These are phyloP conservation scores for Elephantulus edwardii DNA, from an alignment of 2,113 vertebrate genomes.

Conservation along the genomic window DNA sequence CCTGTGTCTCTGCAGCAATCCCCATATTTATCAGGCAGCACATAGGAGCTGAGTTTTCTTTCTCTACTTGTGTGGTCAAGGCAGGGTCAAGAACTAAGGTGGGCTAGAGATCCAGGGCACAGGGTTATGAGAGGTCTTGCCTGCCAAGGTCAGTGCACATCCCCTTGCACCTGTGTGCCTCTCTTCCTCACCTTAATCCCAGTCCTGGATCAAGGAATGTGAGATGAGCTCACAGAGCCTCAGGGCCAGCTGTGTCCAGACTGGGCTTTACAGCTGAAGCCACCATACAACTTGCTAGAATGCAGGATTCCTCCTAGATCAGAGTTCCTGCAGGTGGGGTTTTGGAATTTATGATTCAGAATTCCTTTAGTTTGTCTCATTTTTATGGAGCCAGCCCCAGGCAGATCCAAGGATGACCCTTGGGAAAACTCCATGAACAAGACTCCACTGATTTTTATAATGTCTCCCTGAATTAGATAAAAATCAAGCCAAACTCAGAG, in stretches of 20 bases:
- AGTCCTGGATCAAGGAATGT: neutral
- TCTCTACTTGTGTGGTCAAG: neutral
- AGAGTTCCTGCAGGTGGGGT: neutral
- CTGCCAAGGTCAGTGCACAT: neutral
- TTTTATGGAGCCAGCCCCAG: neutral
- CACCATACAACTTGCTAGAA: neutral
- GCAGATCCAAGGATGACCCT: neutral
- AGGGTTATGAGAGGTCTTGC: neutral
- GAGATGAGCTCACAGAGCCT: neutral
- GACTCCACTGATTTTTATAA: neutral
- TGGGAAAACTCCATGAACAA: neutral
- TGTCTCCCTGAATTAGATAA: neutral
- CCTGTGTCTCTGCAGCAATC: accelerated
- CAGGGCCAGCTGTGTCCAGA: neutral
- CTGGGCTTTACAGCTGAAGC: neutral
- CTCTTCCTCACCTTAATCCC: neutral
- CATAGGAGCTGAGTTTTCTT: neutral
- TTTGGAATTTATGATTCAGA: neutral
- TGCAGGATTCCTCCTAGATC: neutral
- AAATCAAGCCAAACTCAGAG: neutral
- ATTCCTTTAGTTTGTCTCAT: neutral
- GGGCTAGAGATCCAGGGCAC: too few relatives aligned
- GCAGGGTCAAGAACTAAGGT: neutral
- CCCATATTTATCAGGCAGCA: neutral
- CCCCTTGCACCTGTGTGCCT: neutral